Evolutionary conservation across 2,888 invertebrate species (phyloP), one percentile per base, ranked within the genome.

Genomic region (Dendrolimus houi): DNA sequence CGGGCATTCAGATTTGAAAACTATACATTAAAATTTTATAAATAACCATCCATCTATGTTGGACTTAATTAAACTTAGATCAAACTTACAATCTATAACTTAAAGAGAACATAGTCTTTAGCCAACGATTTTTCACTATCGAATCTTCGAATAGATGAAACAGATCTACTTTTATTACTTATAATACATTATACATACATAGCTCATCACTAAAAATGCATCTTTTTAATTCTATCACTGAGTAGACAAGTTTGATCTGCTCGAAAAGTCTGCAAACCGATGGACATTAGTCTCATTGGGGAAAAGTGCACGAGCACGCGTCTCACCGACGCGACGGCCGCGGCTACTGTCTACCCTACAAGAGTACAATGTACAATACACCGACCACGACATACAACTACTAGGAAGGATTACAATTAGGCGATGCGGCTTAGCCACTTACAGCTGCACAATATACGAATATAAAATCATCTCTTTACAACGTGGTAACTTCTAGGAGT

Each of bases 111-210:
- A 79, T 87, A 89, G 87, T 89, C 88, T 88, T 90, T 86, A 90
- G 83, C 81, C 81, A 85, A 87, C 88, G 85, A 87, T 85, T 84
- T 47, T 83, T 80, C 78, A 81, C 79, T 74, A 81, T 74, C 76
- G 87, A 88, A 72, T 89, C 89, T 90, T 89, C 89, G 89, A 90
- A 87, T 79, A 89, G 89, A 90, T 89, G 85, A 89, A 89, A 89
- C 90, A 85, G 85, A 88, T 89, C 89, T 86, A 88, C 87, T 79
- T 71, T 76, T 75, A 81, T 82, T 79, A 85, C 80, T 80, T 82
- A 83, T 72, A 76, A 81, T 77, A 85, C 79, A 83, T 77, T 47
- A 75, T 79, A 89, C 85, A 85, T 78, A 87, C 79, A 85, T 84
- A 87, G 85, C 69, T 87, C 87, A 81, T 71, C 87, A 88, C 88